phyloP scores from a whole-genome alignment of 2,113 vertebrate genomes.

The Corvus moneduloides region DNA sequence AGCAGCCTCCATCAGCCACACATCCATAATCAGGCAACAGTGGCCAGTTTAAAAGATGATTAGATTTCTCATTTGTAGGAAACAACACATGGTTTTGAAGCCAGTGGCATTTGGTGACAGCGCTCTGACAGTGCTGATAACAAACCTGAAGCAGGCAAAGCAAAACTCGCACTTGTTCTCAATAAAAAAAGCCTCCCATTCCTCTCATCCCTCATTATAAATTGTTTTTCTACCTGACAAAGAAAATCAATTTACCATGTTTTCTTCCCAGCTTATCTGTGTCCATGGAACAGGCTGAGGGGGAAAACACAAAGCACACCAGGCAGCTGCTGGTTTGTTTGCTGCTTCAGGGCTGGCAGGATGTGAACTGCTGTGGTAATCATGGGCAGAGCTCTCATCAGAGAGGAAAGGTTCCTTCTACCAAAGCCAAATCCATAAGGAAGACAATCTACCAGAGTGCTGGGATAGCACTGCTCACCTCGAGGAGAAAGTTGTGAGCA shows the following conservation, averaged over 20 bases:
- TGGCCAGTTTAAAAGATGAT: not conserved
- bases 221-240: not conserved
- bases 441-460: not conserved
- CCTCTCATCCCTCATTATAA: not conserved
- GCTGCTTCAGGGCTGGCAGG: not conserved
- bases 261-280: not conserved
- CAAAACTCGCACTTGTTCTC: not conserved
- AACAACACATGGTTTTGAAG: not conserved
- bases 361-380: not conserved
- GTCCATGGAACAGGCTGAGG: not conserved
- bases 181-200: not conserved
- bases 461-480: not conserved
- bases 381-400: not conserved
- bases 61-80: not conserved
- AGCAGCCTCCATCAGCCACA: not conserved
- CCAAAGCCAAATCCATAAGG: not conserved
- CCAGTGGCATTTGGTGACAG: not conserved
- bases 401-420: not conserved
- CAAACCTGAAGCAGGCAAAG: not conserved
- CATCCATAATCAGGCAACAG: not conserved
- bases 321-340: not conserved
- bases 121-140: not conserved
- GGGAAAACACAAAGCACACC: not conserved
- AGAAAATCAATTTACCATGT: not conserved
- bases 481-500: not conserved